Base-by-base conservation (phyloP, 2,113 vertebrate species). In the Laticauda colubrina region DNA sequence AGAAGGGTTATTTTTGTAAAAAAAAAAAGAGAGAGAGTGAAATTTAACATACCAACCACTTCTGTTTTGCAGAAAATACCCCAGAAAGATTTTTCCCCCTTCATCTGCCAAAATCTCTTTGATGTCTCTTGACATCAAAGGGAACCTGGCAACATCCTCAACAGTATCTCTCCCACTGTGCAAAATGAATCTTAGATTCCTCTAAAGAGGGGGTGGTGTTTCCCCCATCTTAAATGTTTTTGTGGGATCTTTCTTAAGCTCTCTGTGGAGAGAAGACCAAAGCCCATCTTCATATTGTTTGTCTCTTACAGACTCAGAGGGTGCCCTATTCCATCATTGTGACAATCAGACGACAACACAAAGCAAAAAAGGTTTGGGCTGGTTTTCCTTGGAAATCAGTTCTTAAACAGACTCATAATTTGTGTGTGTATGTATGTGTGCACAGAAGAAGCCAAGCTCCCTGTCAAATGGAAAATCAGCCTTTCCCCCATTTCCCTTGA, bases 111-210 rank as follows among this genome's bases (percentile, higher is more conserved):
- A 29, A 56, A 56, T 43, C 26, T 51, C 75, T 92, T 94, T 94
- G 93, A 94, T 89, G 90, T 34, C 2, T 8, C 20, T 4, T 34
- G 20, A 86, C 93, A 91, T 92, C 90, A 94, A 94, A 94, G 93
- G 24, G 11, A 85, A 89, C 11, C 20, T 15, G 39, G 14, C 29
- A 90, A 29, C 53, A 81, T 93, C 56, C 85, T 56, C 23, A 0
- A 55, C 53, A 8, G 26, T 43, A 14, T 5, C 14, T 61, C 64
- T 89, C 93, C 93, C 90, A 94, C 75, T 69, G 90, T 86, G 87
- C 34, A 45, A 89, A 91, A 91, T 89, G 12, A 14, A 21, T 91
- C 75, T 57, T 61, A 69, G 69, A 87, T 91, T 89, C 87, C 39
- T 11, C 55, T 29, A 24, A 56, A 86, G 89, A 56, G 24, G 39